These are phyloP conservation scores for Pseudomyrmex flavicornis DNA, from an alignment of 1,140 invertebrate genomes.

Conservation along the genomic window DNA sequence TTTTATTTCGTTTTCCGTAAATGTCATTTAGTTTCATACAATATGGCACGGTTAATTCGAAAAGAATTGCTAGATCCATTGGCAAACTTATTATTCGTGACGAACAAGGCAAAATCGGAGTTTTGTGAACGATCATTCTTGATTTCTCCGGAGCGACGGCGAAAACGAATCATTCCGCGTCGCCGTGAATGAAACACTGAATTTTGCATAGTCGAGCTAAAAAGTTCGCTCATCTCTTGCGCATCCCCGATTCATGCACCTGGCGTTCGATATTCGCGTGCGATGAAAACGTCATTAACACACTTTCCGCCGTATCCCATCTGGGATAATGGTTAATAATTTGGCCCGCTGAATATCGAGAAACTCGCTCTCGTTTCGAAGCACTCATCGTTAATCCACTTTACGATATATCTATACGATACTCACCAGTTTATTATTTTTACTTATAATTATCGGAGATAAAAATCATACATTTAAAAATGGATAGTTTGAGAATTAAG, in stretches of 20 bases:
- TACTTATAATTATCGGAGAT: background rate
- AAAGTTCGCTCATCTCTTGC: conserved; percentile 23
- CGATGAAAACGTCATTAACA: conserved; percentile 54
- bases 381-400: conserved; percentile 43
- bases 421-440: conserved; percentile 10
- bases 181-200: conserved; percentile 46
- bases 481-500: background rate
- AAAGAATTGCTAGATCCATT: conserved; percentile 3
- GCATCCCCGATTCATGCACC: conserved; percentile 33
- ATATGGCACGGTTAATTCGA: conserved; percentile 1
- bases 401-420: conserved; percentile 14
- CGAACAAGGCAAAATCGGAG: conserved; percentile 8
- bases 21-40: conserved; percentile 15
- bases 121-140: conserved; percentile 35
- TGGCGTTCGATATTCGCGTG: conserved; percentile 21
- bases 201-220: conserved; percentile 30
- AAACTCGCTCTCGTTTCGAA: conserved; percentile 52
- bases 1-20: background rate
- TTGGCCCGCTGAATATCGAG: conserved; percentile 21
- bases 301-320: conserved; percentile 36
- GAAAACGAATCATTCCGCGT: conserved; percentile 8
- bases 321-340: conserved; percentile 55
- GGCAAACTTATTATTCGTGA: conserved; percentile 6
- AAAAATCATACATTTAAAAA: background rate
- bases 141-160: conserved; percentile 12